Conservation (phyloP, 2,113 vertebrate genomes). For the Microcebus murinus region DNA sequence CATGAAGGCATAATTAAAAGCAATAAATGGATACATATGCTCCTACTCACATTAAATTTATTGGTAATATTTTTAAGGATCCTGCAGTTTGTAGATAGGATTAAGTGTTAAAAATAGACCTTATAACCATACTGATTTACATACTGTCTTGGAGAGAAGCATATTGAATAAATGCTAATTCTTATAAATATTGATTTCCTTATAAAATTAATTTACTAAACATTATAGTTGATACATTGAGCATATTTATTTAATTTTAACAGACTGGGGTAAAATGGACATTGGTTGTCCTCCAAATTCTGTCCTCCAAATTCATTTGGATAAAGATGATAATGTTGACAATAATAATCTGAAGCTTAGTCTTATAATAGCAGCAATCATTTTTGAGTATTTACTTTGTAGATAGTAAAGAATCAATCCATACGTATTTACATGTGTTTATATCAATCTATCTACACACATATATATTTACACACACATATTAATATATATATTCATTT, state of each 20-base stretch:
- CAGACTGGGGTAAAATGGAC: not conserved
- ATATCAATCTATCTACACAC: not conserved
- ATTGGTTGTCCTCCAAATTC: not conserved
- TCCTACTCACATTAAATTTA: not conserved
- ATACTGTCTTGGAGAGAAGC: constrained; percentile 6
- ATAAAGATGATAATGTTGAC: not conserved
- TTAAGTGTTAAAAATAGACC: not conserved
- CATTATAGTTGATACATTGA: not conserved
- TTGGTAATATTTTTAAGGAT: not conserved
- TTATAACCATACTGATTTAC: not conserved
- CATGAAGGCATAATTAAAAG: not conserved
- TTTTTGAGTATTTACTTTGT: not conserved
- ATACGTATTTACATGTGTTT: not conserved
- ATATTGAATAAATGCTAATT: not conserved
- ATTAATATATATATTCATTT: not conserved
- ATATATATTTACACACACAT: not conserved
- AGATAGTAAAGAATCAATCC: not conserved
- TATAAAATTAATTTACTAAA: constrained; percentile 36
- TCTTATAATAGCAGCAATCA: not conserved
- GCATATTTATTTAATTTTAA: not conserved
- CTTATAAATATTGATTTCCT: constrained; percentile 6
- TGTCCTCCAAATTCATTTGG: no score
- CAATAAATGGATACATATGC: not conserved
- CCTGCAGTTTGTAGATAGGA: not conserved
- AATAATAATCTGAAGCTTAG: not conserved